Conservation (phyloP, 2,888 invertebrate species). For the Tineola bisselliella region DNA sequence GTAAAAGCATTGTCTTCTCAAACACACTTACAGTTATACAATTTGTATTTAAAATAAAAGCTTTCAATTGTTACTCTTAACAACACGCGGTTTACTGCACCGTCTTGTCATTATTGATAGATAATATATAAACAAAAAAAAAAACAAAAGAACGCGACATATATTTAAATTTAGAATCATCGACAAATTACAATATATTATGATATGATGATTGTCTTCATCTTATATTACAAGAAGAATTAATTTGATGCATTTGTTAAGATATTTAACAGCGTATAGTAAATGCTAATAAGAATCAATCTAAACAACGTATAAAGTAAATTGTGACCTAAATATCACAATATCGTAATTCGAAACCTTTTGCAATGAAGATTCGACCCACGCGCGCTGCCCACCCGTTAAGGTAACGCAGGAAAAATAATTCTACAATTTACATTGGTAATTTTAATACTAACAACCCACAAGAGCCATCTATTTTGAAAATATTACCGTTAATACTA, state of each 20-base stretch:
- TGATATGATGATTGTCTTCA: no score
- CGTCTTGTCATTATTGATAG: no score
- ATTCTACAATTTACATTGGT: not conserved
- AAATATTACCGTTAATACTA: not conserved
- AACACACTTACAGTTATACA: not conserved
- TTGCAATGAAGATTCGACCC: not conserved
- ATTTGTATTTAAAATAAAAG: no score
- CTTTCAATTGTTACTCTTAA: no score
- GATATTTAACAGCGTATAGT: no score
- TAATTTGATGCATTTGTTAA: no score
- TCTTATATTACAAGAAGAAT: no score
- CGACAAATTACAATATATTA: no score
- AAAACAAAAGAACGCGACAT: no score
- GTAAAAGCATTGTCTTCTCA: not conserved
- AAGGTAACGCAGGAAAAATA: not conserved
- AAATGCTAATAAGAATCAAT: not conserved
- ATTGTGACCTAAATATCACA: not conserved
- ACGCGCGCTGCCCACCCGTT: not conserved
- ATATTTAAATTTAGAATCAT: no score
- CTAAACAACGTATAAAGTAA: not conserved
- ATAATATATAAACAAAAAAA: no score
- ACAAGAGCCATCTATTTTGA: not conserved
- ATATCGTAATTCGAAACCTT: not conserved
- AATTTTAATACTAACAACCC: not conserved
- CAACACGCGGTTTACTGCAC: no score